Evolutionary conservation across 2,888 invertebrate genomes (phyloP).

Genomic region (Drosophila austrosaltans): DNA sequence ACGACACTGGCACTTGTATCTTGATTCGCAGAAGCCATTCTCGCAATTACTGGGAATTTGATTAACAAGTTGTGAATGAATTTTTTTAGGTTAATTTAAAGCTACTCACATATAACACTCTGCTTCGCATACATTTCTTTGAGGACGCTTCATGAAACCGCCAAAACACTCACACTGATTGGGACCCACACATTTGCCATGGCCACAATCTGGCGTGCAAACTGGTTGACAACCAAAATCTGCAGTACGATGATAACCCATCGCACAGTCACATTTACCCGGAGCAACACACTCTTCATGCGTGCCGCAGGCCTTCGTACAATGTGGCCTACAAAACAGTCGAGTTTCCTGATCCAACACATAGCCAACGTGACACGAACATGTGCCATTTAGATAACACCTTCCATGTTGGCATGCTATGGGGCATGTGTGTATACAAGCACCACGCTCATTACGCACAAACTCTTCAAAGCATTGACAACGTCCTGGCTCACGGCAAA

Average conservation of each 20-base stretch:
- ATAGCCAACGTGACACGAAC: constrained; percentile 85
- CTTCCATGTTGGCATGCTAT: constrained; percentile 88
- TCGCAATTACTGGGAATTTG: constrained; percentile 77
- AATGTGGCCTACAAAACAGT: constrained; percentile 80
- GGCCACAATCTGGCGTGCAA: constrained; percentile 81
- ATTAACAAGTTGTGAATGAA: background rate
- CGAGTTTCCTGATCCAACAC: constrained; percentile 77
- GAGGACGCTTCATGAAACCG: constrained; percentile 81
- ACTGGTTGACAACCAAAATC: constrained; percentile 81
- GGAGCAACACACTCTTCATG: constrained; percentile 76
- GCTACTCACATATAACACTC: constrained; percentile 79
- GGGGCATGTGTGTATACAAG: constrained; percentile 88
- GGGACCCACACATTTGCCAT: constrained; percentile 80
- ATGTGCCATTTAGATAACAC: constrained; percentile 86
- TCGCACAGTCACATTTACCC: constrained; percentile 69
- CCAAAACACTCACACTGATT: constrained; percentile 82
- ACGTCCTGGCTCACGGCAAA: constrained; percentile 82
- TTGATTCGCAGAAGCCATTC: constrained; percentile 84
- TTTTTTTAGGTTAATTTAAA: too few species aligned
- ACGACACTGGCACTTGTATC: constrained; percentile 81
- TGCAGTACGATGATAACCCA: constrained; percentile 73
- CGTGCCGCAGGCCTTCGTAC: constrained; percentile 81
- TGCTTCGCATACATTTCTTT: constrained; percentile 79
- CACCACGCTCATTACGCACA: constrained; percentile 75
- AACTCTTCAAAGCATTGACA: constrained; percentile 82